Evolutionary conservation across 1,140 invertebrate genomes (phyloP).

Genomic region (Drosophila nannoptera): DNA sequence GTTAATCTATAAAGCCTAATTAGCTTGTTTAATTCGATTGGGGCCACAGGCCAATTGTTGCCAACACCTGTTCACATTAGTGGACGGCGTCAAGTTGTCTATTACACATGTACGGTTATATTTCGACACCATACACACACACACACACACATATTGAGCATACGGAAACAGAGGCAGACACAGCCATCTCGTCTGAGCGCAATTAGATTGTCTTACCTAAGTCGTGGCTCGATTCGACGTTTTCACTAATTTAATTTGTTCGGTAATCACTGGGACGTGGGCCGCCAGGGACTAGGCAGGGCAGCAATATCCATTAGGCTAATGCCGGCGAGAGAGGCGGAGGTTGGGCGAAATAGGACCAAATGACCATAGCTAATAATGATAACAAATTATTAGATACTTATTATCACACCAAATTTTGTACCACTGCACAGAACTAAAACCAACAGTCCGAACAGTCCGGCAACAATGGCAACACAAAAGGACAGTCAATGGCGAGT

Average conservation of each 20-base stretch:
- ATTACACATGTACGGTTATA: slow-evolving; percentile 2
- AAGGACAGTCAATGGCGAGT: not conserved
- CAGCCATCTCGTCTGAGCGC: slow-evolving; percentile 15
- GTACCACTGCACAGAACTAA: slow-evolving; percentile 37
- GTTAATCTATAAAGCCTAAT: slow-evolving; percentile 61
- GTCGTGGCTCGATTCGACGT: slow-evolving; percentile 57
- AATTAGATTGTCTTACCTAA: slow-evolving; percentile 65
- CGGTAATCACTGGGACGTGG: slow-evolving; percentile 57
- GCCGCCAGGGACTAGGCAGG: slow-evolving; percentile 4
- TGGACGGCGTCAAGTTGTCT: slow-evolving; percentile 4
- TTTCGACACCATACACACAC: slow-evolving; percentile 5
- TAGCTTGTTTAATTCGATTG: slow-evolving; percentile 63
- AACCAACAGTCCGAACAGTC: slow-evolving; percentile 50
- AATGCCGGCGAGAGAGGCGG: slow-evolving; percentile 25
- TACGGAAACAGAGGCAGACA: slow-evolving; percentile 1
- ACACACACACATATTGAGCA: no score
- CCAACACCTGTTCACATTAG: slow-evolving; percentile 32
- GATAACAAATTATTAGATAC: slow-evolving; percentile 76
- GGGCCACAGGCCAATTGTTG: slow-evolving; percentile 38
- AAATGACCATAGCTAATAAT: slow-evolving; percentile 65
- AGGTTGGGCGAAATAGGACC: not conserved
- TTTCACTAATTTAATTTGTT: slow-evolving; percentile 73
- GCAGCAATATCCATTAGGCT: slow-evolving; percentile 52
- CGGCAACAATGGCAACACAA: slow-evolving; percentile 19
- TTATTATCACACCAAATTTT: slow-evolving; percentile 71